Conservation (phyloP, 2,113 vertebrate species). For the Sciurus niger region DNA sequence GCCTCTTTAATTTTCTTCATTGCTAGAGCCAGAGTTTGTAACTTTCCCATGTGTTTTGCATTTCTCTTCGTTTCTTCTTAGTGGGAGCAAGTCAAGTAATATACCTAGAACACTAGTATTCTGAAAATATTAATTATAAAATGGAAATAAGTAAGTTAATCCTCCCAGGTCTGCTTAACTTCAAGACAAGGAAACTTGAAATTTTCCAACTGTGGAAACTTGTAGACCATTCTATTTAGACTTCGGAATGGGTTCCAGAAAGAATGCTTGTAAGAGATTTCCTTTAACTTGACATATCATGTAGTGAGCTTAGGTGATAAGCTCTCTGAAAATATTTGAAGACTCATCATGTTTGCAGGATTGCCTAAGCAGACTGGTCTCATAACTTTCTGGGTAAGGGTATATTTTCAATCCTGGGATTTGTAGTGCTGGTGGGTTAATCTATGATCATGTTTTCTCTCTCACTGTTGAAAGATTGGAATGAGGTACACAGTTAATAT, state of each 20-base stretch:
- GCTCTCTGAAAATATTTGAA: constrained; percentile 14
- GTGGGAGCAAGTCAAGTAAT: neutral
- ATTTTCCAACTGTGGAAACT: neutral
- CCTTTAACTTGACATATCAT: neutral
- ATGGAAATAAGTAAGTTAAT: constrained; percentile 38
- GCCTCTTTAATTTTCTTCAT: neutral
- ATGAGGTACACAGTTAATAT: neutral
- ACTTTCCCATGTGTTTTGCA: neutral
- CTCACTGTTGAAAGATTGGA: neutral
- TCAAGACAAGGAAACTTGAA: constrained; percentile 15
- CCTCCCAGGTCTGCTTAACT: neutral
- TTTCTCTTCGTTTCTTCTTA: constrained; percentile 5
- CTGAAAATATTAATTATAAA: constrained; percentile 33
- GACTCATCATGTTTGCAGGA: neutral
- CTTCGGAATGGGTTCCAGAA: neutral
- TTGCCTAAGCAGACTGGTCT: neutral
- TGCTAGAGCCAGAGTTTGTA: neutral
- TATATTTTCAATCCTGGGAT: constrained; percentile 53
- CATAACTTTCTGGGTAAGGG: neutral
- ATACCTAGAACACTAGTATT: neutral
- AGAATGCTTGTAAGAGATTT: neutral
- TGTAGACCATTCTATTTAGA: neutral
- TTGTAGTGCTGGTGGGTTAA: neutral
- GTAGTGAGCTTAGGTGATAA: neutral
- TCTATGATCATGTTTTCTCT: neutral